Base-by-base conservation (phyloP, 2,797 vertebrate genomes). In the Schizopygopsis pylzovi region DNA sequence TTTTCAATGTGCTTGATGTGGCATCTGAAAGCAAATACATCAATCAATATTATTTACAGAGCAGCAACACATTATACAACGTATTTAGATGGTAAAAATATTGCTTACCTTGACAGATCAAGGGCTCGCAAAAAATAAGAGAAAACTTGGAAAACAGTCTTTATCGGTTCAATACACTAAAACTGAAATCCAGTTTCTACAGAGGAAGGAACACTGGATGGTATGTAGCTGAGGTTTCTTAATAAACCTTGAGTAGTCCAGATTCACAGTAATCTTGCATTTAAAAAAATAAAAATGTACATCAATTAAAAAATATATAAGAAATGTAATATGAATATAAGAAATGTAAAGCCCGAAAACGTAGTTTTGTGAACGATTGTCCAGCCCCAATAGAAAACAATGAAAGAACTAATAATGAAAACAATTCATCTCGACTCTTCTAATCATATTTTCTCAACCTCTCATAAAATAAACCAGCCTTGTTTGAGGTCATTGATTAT, bases 1-100 rank as follows among this genome's bases (percentile, higher is more conserved):
- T 95, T 93, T 88, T 94, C 94, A 82, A 97, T 94, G 4, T 49
- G 82, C 18, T 88, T 86, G 81, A 96, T 91, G n/a, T 87, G 65
- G 10, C 88, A 89, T 82, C 88, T 89, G 63, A 83, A 88, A 85
- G n/a, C 2, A 72, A 61, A 39, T 5, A 1, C 54, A 47, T 45
- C 22, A 1, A 73, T 61, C 45, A 16, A 28, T 59, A 61, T 71
- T n/a, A 70, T 71, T 45, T 22, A 75, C 11, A 28, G 8, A 33
- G 13, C 10, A 68, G 13, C 10, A 68, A 71, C 13, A 47, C 71
- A 47, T 72, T 45, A 45, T 73, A 41, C n/a, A 15, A 22, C 39
- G 59, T 45, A 13, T 22, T 56, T 28, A 15, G 1, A 82, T 33
- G 1, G 39, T 73, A 61, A 73, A 13, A 16, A 18, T 3, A 41